Percentiles rank a stretch among this genome's conserved stretches.
Evolutionary conservation across 2,113 vertebrate genomes (phyloP).

Genomic region (Cranoglanis bouderius): DNA sequence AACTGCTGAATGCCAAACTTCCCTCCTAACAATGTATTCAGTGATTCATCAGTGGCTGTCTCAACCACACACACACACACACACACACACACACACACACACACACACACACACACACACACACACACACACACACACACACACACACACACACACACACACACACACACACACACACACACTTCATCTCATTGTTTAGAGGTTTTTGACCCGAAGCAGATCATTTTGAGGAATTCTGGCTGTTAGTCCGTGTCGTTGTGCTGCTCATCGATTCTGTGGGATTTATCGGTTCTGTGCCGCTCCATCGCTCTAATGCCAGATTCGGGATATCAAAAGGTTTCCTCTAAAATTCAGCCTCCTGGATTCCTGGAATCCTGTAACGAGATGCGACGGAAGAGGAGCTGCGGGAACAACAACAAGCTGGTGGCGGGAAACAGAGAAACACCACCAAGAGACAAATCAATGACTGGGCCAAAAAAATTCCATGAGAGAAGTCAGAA

Average conservation of each 20-base stretch:
- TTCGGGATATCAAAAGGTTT: neutral
- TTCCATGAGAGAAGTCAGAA: conserved; percentile 50
- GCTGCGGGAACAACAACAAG: neutral
- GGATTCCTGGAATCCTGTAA: neutral
- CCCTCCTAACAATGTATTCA: neutral
- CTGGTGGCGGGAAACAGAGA: neutral
- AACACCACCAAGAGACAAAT: neutral
- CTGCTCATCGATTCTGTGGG: neutral
- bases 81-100: neutral
- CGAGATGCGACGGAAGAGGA: neutral
- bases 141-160: neutral
- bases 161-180: too few relatives aligned
- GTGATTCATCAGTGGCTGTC: neutral
- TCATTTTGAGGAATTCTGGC: neutral
- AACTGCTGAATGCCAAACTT: neutral
- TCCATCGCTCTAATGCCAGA: neutral
- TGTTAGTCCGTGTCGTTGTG: neutral
- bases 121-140: neutral
- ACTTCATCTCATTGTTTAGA: neutral
- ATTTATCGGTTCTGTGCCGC: neutral
- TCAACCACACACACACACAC: neutral
- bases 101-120: neutral
- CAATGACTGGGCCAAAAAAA: neutral
- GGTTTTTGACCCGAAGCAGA: neutral
- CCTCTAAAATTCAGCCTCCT: neutral